Conservation (phyloP, 2,797 vertebrate genomes). For the Ceyx erithaca region DNA sequence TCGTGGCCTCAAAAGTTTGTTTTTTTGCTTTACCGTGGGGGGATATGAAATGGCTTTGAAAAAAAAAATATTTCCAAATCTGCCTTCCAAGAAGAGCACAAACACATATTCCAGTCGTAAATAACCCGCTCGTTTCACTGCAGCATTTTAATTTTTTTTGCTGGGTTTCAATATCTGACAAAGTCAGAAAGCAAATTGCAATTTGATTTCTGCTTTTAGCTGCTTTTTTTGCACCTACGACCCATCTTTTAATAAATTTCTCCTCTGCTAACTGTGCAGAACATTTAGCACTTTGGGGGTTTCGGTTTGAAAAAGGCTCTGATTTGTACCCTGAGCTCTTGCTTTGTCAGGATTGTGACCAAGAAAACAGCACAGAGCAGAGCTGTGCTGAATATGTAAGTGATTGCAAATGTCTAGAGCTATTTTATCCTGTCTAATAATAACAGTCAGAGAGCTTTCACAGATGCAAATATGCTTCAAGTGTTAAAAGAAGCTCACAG, state of each 20-base stretch:
- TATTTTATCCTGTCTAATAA: constrained; percentile 50
- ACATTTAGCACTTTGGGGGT: neutral
- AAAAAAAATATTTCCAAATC: neutral
- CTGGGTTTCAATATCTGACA: neutral
- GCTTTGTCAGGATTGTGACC: neutral
- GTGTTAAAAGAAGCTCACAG: neutral
- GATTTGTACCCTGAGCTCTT: neutral
- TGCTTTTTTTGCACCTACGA: neutral
- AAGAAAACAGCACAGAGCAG: neutral
- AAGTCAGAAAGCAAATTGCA: constrained; percentile 4
- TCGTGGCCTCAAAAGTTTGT: constrained; percentile 35
- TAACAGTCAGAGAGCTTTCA: constrained; percentile 40
- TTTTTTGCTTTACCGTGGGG: neutral
- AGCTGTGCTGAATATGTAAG: constrained; percentile 3
- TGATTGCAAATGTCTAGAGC: constrained; percentile 22
- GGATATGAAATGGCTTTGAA: neutral
- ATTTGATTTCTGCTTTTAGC: neutral
- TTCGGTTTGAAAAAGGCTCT: neutral
- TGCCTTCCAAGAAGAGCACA: neutral
- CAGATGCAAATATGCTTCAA: constrained; percentile 32
- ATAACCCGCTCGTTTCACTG: neutral
- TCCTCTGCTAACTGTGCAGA: neutral
- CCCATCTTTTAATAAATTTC: neutral
- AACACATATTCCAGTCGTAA: neutral
- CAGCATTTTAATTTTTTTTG: neutral